Evolutionary conservation across 2,888 invertebrate genomes (phyloP).

Genomic region (Drosophila siamana): DNA sequence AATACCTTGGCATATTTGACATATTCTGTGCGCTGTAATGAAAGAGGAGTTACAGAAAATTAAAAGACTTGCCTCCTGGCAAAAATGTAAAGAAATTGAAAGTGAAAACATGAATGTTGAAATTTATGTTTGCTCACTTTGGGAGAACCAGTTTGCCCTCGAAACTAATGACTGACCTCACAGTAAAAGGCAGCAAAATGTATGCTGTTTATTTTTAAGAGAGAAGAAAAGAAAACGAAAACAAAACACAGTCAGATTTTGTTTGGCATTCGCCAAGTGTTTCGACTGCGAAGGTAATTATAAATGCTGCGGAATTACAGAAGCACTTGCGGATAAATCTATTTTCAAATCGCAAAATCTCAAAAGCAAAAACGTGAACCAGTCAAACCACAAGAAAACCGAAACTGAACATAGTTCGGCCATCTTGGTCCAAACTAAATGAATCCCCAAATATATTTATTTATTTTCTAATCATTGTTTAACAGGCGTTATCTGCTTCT

Average conservation of each 20-base stretch:
- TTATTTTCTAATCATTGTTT: neutral
- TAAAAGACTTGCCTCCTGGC: neutral
- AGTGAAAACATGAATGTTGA: neutral
- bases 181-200: slow-evolving; percentile 36
- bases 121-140: neutral
- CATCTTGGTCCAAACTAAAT: slow-evolving; percentile 29
- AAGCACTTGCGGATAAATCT: slow-evolving; percentile 35
- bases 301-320: slow-evolving; percentile 49
- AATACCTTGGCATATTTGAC: slow-evolving; percentile 98
- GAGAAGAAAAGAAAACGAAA: slow-evolving; percentile 36
- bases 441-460: neutral
- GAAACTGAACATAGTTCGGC: slow-evolving; percentile 46
- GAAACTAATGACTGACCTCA: slow-evolving; percentile 18
- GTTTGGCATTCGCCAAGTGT: slow-evolving; percentile 62
- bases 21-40: slow-evolving; percentile 94
- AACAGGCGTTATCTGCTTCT: neutral
- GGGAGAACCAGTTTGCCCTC: neutral
- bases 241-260: slow-evolving; percentile 41
- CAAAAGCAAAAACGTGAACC: slow-evolving; percentile 18
- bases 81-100: neutral
- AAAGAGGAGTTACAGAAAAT: neutral
- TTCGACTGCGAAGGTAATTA: slow-evolving; percentile 58
- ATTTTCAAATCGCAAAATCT: slow-evolving; percentile 21
- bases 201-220: slow-evolving; percentile 70
- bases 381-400: neutral